Base-by-base conservation (phyloP, 2,888 invertebrate genomes). In the Orthonevra nobilis region DNA sequence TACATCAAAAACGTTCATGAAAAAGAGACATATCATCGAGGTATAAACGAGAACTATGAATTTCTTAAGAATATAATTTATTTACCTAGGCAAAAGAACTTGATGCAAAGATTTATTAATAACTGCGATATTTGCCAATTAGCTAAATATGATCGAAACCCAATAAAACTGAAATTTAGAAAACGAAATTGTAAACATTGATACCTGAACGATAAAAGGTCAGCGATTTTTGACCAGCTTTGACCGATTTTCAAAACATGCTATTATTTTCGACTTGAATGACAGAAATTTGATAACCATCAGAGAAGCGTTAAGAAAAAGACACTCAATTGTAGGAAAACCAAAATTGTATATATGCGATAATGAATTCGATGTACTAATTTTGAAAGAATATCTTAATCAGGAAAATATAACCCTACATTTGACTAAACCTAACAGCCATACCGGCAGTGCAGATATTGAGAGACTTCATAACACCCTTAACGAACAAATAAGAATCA, bases 191-290 rank as follows among this genome's bases (percentile, higher is more conserved):
- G 32, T 58, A 15, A 42, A 30, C 9, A 38, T 30, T 26, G 40
- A 58, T 28, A 58, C 42, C 4, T 42, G 30, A 32, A 58, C 61
- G 12, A 50, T 63, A 9, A 50, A 36, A 9, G 61, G 48, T 10
- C 36, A 48, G 5, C 15, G 61, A 23, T 60, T 60, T 60, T 40
- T 64, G 15, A 64, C 23, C 4, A 32, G 32, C 15, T 52, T 42
- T 19, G 63, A 50, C 17, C 5, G 30, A 3, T 30, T 50, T 30
- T 63, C 38, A 3, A 40, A 42, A 40, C 40, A 50, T 28, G 38
- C 40, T 20, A 50, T 50, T 19, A 63, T 63, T 15, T 46, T 60
- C 6, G 30, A 60, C 26, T 36, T 60, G 1, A 46, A 12, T 36
- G 60, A 60, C 6, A 4, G 60, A 17, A 60, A 60, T 36, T 36